These are phyloP conservation scores for Agrochola circellaris DNA, from an alignment of 2,888 invertebrate genomes.

Conservation along the genomic window DNA sequence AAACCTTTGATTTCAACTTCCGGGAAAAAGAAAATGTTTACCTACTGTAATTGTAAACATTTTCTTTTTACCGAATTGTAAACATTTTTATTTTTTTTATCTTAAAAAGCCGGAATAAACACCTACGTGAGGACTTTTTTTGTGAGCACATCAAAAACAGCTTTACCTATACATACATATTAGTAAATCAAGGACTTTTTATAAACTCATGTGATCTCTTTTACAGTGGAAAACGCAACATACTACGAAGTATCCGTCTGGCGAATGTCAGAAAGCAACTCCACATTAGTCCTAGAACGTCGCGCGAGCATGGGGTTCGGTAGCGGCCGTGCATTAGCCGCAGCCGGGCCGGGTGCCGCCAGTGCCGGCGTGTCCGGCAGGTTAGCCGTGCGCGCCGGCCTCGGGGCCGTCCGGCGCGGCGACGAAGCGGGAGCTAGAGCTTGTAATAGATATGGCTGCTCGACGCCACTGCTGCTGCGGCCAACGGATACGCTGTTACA, in stretches of 20 bases:
- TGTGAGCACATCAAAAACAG: too few relatives aligned
- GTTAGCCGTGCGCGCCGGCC: constrained; percentile 75
- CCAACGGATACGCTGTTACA: constrained; percentile 83
- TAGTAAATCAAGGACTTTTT: neutral
- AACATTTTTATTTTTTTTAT: too few relatives aligned
- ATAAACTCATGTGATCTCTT: neutral
- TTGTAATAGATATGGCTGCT: constrained; percentile 87
- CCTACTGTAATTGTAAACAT: too few relatives aligned
- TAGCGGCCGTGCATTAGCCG: constrained; percentile 79
- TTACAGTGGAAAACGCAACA: constrained; percentile 87
- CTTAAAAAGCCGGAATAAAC: too few relatives aligned
- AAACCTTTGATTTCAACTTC: too few relatives aligned
- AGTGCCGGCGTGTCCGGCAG: constrained; percentile 69
- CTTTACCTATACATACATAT: neutral
- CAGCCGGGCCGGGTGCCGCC: constrained; percentile 64
- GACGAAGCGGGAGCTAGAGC: constrained; percentile 87
- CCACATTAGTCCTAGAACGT: constrained; percentile 82
- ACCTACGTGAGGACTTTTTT: too few relatives aligned
- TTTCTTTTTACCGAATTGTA: too few relatives aligned
- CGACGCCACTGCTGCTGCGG: constrained; percentile 80
- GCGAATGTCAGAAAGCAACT: constrained; percentile 85
- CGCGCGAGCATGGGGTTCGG: constrained; percentile 85
- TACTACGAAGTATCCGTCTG: constrained; percentile 88
- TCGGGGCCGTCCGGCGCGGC: constrained; percentile 78
- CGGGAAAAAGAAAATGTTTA: too few relatives aligned